Conservation (phyloP, 2,113 vertebrate genomes). For the Eudyptes chrysolophus region DNA sequence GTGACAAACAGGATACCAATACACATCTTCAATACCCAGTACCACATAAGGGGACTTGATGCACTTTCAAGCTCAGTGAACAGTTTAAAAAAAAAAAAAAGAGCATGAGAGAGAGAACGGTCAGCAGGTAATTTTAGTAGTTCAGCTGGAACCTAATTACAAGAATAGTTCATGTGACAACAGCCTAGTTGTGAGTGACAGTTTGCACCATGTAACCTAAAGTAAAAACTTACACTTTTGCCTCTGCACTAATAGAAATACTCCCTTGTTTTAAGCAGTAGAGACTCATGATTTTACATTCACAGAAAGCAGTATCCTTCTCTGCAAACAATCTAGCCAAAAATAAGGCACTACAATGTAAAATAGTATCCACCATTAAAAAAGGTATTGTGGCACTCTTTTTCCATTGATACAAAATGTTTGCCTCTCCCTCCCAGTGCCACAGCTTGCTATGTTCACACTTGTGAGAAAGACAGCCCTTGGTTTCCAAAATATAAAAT, state of each 20-base stretch:
- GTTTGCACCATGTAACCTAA: not conserved
- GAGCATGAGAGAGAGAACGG: not conserved
- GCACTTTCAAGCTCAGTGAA: not conserved
- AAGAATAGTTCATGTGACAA: not conserved
- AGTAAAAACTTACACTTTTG: not conserved
- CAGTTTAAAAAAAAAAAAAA: not conserved
- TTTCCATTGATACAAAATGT: not conserved
- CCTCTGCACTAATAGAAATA: not conserved
- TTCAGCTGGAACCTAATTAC: not conserved
- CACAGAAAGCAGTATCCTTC: not conserved
- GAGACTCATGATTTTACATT: not conserved
- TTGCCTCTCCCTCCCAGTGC: not conserved
- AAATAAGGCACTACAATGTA: not conserved
- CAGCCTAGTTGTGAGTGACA: not conserved
- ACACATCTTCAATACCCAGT: not conserved
- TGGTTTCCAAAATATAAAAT: not conserved
- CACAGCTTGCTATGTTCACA: accelerated
- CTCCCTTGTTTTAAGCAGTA: not conserved
- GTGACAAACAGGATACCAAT: not conserved
- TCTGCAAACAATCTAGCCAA: not conserved
- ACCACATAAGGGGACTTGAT: not conserved
- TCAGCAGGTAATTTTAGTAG: not conserved
- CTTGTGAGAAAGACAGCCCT: not conserved
- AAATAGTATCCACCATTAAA: not conserved
- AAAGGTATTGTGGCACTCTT: not conserved